Evolutionary conservation across 2,888 invertebrate genomes (phyloP).

Genomic region (Cantharis nigra): DNA sequence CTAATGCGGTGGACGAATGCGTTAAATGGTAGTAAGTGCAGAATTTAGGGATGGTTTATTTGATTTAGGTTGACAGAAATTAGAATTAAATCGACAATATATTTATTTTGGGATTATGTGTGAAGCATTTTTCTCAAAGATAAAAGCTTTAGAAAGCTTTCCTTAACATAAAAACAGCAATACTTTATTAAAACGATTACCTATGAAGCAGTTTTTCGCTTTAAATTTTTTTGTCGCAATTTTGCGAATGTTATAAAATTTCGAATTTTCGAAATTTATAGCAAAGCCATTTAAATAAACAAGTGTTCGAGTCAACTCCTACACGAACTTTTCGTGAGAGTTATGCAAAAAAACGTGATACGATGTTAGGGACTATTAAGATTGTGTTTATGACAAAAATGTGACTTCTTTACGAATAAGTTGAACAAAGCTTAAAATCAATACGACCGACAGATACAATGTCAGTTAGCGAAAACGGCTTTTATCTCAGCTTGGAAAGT

Average conservation of each 20-base stretch:
- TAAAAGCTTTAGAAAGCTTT: neutral
- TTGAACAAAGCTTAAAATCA: neutral
- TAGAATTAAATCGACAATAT: neutral
- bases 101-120: neutral
- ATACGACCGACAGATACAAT: neutral
- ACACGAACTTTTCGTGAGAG: neutral
- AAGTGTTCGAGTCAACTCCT: neutral
- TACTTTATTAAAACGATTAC: neutral
- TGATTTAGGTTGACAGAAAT: neutral
- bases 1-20: neutral
- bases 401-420: neutral
- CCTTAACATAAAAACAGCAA: neutral
- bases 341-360: neutral
- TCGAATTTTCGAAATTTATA: neutral
- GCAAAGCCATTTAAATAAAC: neutral
- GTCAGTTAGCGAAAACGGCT: neutral
- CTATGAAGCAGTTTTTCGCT: neutral
- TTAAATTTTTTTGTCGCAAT: neutral
- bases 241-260: neutral
- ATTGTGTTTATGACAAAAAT: constrained; percentile 3
- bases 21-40: neutral
- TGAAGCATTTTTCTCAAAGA: neutral
- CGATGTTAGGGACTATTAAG: neutral
- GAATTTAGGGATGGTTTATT: neutral
- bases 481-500: neutral